A percentile compares a stretch with the other conserved stretches of the same genome.
These are phyloP conservation scores for Thalpophila matura DNA, from an alignment of 2,888 invertebrate genomes.

Conservation along the genomic window DNA sequence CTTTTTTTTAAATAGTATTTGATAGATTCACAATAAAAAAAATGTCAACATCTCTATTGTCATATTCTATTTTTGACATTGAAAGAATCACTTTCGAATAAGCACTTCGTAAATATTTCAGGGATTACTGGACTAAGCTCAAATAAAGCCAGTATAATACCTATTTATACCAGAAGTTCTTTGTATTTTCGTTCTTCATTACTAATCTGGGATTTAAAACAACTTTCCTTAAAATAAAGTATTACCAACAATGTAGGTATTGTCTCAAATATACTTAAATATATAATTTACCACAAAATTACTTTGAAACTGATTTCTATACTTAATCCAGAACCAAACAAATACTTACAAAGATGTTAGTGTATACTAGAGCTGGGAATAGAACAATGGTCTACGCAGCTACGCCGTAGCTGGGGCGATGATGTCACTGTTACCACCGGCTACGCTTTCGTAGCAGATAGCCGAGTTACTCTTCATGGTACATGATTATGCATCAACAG, in stretches of 20 bases:
- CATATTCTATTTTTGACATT: neutral
- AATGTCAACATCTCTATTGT: neutral
- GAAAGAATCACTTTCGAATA: neutral
- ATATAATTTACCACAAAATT: neutral
- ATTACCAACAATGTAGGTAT: neutral
- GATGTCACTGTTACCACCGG: slow-evolving; percentile 2
- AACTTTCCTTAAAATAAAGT: slow-evolving; percentile 8
- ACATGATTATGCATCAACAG: neutral
- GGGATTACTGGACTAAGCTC: slow-evolving; percentile 39
- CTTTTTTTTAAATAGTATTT: too few species aligned
- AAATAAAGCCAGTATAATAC: slow-evolving; percentile 30
- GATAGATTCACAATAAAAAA: too few species aligned
- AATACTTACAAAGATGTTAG: neutral
- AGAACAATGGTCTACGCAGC: slow-evolving; percentile 7
- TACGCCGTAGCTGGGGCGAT: slow-evolving; percentile 27
- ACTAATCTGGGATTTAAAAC: slow-evolving; percentile 22
- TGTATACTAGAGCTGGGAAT: neutral
- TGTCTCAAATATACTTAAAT: neutral
- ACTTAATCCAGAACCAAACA: neutral
- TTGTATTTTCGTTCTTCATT: slow-evolving; percentile 27
- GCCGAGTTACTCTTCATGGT: slow-evolving; percentile 16
- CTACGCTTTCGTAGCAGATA: slow-evolving; percentile 26
- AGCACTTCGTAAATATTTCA: slow-evolving; percentile 4
- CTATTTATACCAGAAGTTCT: slow-evolving; percentile 26
- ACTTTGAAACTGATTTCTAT: neutral